phyloP scores from a whole-genome alignment of 2,113 vertebrate genomes.

The Sorex fumeus region DNA sequence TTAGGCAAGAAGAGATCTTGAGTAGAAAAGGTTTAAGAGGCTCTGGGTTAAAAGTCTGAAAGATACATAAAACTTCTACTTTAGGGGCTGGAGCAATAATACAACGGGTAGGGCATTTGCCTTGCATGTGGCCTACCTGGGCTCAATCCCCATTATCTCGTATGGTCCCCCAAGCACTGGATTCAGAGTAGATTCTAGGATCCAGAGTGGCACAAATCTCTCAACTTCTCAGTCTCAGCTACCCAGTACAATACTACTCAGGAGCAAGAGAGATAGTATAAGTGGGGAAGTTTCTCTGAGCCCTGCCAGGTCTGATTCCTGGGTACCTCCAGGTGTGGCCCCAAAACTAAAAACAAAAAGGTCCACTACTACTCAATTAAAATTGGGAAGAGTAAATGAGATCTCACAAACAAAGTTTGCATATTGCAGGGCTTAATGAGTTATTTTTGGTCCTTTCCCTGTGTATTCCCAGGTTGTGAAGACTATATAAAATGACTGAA shows the following conservation, averaged over 20 bases:
- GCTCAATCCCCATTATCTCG: too few species aligned
- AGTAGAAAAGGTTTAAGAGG: too few species aligned
- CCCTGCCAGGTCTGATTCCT: too few species aligned
- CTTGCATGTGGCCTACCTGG: too few species aligned
- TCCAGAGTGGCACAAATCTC: not conserved
- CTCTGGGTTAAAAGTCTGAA: not conserved
- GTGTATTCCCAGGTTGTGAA: not conserved
- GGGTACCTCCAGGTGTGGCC: too few species aligned
- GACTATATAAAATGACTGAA: conserved; percentile 39
- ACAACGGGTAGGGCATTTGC: too few species aligned
- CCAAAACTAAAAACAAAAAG: too few species aligned
- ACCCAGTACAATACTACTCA: not conserved
- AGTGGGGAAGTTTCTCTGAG: too few species aligned
- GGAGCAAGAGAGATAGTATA: too few species aligned
- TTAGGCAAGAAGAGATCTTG: too few species aligned
- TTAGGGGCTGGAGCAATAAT: not conserved
- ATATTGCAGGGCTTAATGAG: not conserved
- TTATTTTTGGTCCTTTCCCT: not conserved
- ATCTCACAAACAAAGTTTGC: not conserved
- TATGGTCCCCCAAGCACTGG: not conserved
- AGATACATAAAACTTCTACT: not conserved
- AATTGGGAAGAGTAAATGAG: not conserved
- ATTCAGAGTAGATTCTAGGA: not conserved
- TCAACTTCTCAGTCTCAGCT: not conserved
- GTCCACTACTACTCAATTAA: not conserved